Base-by-base conservation (phyloP, 2,797 vertebrate genomes). In the Percopsis omiscomaycus region DNA sequence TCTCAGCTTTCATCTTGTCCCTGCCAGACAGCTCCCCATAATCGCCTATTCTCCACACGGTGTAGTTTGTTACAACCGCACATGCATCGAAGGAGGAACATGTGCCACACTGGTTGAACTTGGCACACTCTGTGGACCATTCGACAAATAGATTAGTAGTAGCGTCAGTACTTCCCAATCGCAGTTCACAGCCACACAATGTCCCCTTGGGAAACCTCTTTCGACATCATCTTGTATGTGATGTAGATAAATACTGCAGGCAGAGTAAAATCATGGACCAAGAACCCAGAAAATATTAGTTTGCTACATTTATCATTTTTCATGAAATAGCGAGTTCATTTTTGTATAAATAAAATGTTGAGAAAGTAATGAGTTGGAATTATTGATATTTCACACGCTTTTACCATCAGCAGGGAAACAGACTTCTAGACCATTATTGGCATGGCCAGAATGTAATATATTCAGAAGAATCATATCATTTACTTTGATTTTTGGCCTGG, bases 81-180 rank as follows among this genome's bases (percentile, higher is more conserved):
- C 96, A 98, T 44, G 93, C 89, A 0, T 89, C 84, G 60, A 95
- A 96, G 0, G 91, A 95, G 4, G 93, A 93, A 79, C 97, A 98
- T 0, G 97, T 98, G 6, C 97, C 97, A 44, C 97, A 99, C 82
- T 95, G 90, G 82, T 96, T 98, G 68, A 99, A 99, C 63, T 90
- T 91, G 72, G 91, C 90, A 51, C 97, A 98, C 12, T 89, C 97
- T 99, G 55, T 10, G 75, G 64, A 52, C 22, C 22, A 22, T 22
- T 3, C 44, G 9, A 15, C 0, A 37, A 5, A 16, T 9, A 28
- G 4, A n/a, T 14, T 1, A 42, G 45, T 16, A 6, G 3, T 10
- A 16, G 13, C 16, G 3, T 11, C 22, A 2, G 5, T 27, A 28
- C 3, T 27, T 15, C 10, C 4, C 10, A 53, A 8, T n/a, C 13